Evolutionary conservation across 2,888 invertebrate genomes (phyloP).

Genomic region (Zeuzera pyrina): DNA sequence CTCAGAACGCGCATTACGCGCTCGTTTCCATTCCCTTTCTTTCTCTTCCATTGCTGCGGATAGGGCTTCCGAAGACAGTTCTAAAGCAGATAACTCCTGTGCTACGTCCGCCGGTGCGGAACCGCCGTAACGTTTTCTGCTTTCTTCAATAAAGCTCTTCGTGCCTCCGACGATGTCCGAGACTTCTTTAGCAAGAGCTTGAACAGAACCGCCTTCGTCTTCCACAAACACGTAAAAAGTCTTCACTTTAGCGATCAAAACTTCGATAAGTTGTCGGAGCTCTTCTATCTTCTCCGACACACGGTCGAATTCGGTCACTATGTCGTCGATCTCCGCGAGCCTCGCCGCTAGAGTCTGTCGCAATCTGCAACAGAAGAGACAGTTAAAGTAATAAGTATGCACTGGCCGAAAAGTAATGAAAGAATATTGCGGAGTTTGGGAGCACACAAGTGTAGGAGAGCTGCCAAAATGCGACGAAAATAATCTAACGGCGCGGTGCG

Average conservation of each 20-base stretch:
- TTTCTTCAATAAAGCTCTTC: constrained; percentile 72
- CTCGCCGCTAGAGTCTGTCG: constrained; percentile 84
- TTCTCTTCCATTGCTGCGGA: constrained; percentile 89
- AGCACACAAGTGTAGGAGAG: constrained; percentile 37
- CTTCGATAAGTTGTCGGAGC: constrained; percentile 78
- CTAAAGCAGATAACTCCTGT: constrained; percentile 86
- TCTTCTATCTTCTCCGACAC: constrained; percentile 80
- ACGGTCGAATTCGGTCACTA: constrained; percentile 83
- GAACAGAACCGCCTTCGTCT: constrained; percentile 77
- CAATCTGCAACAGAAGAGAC: constrained; percentile 77
- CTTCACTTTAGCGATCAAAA: constrained; percentile 76
- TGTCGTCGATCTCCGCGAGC: constrained; percentile 80
- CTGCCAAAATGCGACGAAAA: constrained; percentile 68
- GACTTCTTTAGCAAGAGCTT: constrained; percentile 71
- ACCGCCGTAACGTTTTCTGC: constrained; percentile 75
- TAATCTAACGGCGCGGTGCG: constrained; percentile 59
- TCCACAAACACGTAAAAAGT: constrained; percentile 85
- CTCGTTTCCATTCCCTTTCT: constrained; percentile 89
- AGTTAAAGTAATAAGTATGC: constrained; percentile 26
- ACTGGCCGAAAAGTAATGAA: constrained; percentile 28
- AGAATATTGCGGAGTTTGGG: constrained; percentile 32
- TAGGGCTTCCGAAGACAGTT: constrained; percentile 85
- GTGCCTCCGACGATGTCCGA: constrained; percentile 71
- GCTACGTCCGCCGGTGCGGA: constrained; percentile 84
- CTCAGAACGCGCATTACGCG: constrained; percentile 85